Evolutionary conservation across 2,113 vertebrate species (phyloP).

Genomic region (Daubentonia madagascariensis): DNA sequence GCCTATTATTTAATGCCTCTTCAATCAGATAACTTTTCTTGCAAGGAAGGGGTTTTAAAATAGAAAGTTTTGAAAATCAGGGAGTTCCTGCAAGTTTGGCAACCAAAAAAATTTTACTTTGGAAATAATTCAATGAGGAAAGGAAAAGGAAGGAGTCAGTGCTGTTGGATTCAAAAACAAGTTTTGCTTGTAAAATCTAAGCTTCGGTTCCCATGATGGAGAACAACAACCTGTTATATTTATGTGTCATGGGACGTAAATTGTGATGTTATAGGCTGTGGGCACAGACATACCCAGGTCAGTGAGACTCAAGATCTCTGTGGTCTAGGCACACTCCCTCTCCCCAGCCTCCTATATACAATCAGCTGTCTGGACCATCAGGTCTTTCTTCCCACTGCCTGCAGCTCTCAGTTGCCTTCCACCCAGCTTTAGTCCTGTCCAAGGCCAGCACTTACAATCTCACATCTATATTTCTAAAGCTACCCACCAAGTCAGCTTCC

Average conservation of each 20-base stretch:
- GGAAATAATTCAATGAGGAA: background rate
- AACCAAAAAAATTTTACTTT: background rate
- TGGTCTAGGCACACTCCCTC: background rate
- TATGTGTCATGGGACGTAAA: background rate
- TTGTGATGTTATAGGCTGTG: background rate
- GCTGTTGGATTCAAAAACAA: background rate
- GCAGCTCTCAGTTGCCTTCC: background rate
- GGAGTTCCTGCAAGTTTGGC: slow-evolving; percentile 4
- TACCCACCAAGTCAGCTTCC: background rate
- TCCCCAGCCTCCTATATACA: background rate
- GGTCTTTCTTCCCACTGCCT: background rate
- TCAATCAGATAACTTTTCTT: slow-evolving; percentile 29
- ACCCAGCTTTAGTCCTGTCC: background rate
- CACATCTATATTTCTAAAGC: background rate
- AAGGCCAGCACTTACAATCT: background rate
- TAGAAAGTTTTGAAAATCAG: slow-evolving; percentile 20
- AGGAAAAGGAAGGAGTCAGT: background rate
- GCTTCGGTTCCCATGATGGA: background rate
- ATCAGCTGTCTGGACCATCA: background rate
- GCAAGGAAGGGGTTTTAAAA: slow-evolving; percentile 27
- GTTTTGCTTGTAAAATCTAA: background rate
- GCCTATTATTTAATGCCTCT: slow-evolving; percentile 34
- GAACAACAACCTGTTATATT: background rate
- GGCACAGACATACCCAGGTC: background rate
- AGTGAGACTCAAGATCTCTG: background rate